Percentiles rank a stretch among this genome's conserved stretches.
Evolutionary conservation across 2,113 vertebrate species (phyloP).

Genomic region (Galeopterus variegatus): DNA sequence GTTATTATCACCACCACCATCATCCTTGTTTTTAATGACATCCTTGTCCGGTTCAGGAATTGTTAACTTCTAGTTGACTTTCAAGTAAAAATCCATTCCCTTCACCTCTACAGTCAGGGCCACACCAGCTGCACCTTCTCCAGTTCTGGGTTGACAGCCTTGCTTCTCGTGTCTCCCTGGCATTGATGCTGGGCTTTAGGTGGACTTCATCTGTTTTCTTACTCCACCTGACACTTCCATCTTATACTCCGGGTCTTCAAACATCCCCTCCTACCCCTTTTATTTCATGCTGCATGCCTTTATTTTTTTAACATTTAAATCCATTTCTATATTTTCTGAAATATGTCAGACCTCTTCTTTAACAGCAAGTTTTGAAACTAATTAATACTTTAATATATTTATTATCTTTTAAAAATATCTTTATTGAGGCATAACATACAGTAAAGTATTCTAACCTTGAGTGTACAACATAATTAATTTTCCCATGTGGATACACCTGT

Average conservation of each 20-base stretch:
- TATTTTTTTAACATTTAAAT: constrained; percentile 40
- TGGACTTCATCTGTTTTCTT: not conserved
- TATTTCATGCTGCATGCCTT: not conserved
- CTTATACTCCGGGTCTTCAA: not conserved
- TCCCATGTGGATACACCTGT: not conserved
- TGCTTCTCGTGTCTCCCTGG: not conserved
- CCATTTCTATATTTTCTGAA: not conserved
- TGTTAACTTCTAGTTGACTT: not conserved
- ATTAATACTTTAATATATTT: not conserved
- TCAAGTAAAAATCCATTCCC: not conserved
- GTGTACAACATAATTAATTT: not conserved
- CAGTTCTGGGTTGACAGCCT: not conserved
- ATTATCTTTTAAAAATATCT: not conserved
- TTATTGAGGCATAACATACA: not conserved
- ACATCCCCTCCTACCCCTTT: not conserved
- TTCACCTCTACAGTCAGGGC: not conserved
- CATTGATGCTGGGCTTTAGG: not conserved
- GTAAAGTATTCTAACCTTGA: not conserved
- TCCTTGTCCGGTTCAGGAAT: not conserved
- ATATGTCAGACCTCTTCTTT: not conserved
- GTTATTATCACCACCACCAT: fast-evolving
- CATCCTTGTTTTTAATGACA: not conserved
- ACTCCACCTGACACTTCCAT: not conserved
- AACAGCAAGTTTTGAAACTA: not conserved
- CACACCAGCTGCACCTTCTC: too few species aligned